phyloP scores from a whole-genome alignment of 2,113 vertebrate genomes.

The Sander lucioperca region DNA sequence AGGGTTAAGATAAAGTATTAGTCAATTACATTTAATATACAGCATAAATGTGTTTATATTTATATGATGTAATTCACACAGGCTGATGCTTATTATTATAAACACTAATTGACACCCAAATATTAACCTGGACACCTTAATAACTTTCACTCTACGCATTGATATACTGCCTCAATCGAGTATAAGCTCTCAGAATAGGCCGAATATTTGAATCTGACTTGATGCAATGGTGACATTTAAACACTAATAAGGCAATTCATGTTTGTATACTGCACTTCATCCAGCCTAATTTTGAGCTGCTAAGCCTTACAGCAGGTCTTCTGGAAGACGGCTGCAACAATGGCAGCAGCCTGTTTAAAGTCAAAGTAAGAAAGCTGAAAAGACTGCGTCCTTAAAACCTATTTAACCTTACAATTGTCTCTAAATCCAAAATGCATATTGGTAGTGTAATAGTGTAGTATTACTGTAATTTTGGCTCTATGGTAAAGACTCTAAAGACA shows the following conservation, averaged over 20 bases:
- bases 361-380: neutral
- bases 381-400: neutral
- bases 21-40: neutral
- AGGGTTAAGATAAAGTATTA: neutral
- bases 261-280: neutral
- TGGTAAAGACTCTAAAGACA: slow-evolving; percentile 5
- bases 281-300: slow-evolving; percentile 12
- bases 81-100: neutral
- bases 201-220: slow-evolving; percentile 3
- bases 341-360: neutral
- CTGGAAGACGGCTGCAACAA: slow-evolving; percentile 7
- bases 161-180: neutral
- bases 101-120: neutral
- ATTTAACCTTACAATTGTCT: neutral
- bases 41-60: neutral
- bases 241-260: slow-evolving; percentile 1
- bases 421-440: slow-evolving; percentile 3
- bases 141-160: neutral
- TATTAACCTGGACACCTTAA: neutral
- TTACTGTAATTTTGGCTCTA: neutral
- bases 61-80: neutral
- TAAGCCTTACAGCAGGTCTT: slow-evolving; percentile 5
- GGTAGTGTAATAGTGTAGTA: neutral
- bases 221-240: neutral
- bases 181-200: neutral